Evolutionary conservation across 2,797 vertebrate species (phyloP), one percentile per base, ranked within the genome.

Genomic region (Neomorphus geoffroyi): DNA sequence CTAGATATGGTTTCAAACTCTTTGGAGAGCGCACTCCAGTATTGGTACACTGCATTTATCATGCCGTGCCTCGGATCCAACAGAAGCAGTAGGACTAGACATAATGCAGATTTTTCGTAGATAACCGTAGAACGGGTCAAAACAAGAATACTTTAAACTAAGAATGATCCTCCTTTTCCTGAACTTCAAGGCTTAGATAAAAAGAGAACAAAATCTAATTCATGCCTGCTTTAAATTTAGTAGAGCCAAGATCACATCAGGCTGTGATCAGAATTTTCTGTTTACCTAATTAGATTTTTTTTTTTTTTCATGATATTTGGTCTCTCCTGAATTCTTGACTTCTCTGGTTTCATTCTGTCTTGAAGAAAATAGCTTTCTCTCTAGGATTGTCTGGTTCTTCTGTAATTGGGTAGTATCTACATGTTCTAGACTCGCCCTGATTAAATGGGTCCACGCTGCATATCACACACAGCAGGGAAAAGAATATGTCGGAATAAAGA

Each of bases 41-140:
- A 18, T 67, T 79, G 64, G 82, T 82, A 23, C 3, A 28, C 28
- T n/a, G 85, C 19, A 1, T 74, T 61, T 26, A 65, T 35, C 10
- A 15, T 16, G n/a, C 67, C 71, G 45, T 81, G 69, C 75, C 64
- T 13, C 3, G 1, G 58, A 66, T 86, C 39, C 91, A 91, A 87
- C 73, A 77, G 61, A 65, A 86, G 50, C 32, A 81, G 75, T 11
- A 70, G 82, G 13, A 50, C 13, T 74, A 91, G 35, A 43, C 80
- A 90, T 12, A 45, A 37, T 45, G 35, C 66, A 90, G 92, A 92
- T 96, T 86, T 79, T 41, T 33, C 77, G 21, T 7, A 88, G 90
- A 90, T 92, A 96, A 88, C 73, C 43, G 60, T 71, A 69, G 85
- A 93, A 66, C 23, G 21, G 87, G 89, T 92, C 91, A 95, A 93